These are phyloP conservation scores for Meghimatium bilineatum DNA, from an alignment of 2,888 invertebrate genomes.

Conservation along the genomic window DNA sequence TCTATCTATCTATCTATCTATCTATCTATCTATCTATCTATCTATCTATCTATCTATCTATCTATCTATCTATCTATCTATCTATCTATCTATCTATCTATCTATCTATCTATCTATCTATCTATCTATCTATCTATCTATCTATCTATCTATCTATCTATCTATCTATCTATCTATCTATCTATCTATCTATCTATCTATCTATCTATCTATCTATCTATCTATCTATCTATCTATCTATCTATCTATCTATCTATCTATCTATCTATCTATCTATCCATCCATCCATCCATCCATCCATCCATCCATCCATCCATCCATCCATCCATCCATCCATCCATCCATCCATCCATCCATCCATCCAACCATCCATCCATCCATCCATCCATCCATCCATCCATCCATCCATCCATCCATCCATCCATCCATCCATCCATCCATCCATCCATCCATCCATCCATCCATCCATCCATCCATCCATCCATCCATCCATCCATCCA, in stretches of 20 bases:
- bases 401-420: conserved; percentile 19
- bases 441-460: neutral
- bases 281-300: neutral
- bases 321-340: conserved; percentile 3
- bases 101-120: conserved; percentile 8
- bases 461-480: neutral
- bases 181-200: conserved; percentile 21
- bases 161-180: conserved; percentile 7
- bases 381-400: conserved; percentile 18
- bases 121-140: conserved; percentile 26
- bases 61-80: no score
- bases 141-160: conserved; percentile 14
- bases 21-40: no score
- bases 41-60: no score
- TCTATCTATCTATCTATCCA: no score
- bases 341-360: conserved; percentile 10
- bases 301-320: neutral
- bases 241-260: conserved; percentile 17
- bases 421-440: conserved; percentile 19
- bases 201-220: conserved; percentile 27
- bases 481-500: neutral
- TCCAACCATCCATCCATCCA: conserved; percentile 11
- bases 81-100: conserved; percentile 23
- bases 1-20: no score
- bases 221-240: conserved; percentile 20